Conservation (phyloP, 2,797 vertebrate species). For the Sparus aurata region DNA sequence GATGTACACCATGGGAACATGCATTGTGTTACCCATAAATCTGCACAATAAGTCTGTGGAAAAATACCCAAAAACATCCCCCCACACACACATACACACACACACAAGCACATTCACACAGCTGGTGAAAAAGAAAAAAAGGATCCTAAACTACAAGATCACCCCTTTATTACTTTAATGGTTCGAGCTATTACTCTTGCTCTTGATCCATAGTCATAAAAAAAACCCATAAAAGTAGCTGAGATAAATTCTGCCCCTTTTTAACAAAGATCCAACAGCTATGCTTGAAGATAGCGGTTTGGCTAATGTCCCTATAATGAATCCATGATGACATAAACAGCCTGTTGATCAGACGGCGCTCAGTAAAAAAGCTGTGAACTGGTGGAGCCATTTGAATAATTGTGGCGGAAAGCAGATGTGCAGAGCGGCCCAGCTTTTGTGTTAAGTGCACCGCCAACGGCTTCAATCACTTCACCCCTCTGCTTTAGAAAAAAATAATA, state of each 20-base stretch:
- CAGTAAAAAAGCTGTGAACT: constrained; percentile 41
- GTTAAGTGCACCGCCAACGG: constrained; percentile 38
- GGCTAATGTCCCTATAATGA: constrained; percentile 46
- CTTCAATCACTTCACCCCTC: constrained; percentile 44
- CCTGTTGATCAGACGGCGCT: constrained; percentile 37
- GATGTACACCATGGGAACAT: no score
- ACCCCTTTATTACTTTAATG: constrained; percentile 56
- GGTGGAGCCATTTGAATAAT: constrained; percentile 55
- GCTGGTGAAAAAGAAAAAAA: constrained; percentile 33
- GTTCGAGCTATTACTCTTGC: constrained; percentile 32
- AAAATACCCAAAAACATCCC: no score
- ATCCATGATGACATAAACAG: constrained; percentile 29
- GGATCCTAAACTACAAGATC: constrained; percentile 40
- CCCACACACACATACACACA: constrained; percentile 12
- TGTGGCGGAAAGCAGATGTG: constrained; percentile 48
- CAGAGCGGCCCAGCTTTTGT: constrained; percentile 34
- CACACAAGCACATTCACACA: constrained; percentile 16
- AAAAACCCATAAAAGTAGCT: constrained; percentile 35
- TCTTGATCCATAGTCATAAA: constrained; percentile 42
- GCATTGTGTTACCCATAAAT: no score
- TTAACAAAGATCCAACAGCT: constrained; percentile 40
- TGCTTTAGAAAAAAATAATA: constrained; percentile 12
- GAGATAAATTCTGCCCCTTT: constrained; percentile 40
- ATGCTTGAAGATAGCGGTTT: constrained; percentile 38
- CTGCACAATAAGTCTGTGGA: no score